A percentile compares a stretch with the other conserved stretches of the same genome.
Conservation (phyloP, 2,888 invertebrate species). For the Scelioninae gen. 1 region DNA sequence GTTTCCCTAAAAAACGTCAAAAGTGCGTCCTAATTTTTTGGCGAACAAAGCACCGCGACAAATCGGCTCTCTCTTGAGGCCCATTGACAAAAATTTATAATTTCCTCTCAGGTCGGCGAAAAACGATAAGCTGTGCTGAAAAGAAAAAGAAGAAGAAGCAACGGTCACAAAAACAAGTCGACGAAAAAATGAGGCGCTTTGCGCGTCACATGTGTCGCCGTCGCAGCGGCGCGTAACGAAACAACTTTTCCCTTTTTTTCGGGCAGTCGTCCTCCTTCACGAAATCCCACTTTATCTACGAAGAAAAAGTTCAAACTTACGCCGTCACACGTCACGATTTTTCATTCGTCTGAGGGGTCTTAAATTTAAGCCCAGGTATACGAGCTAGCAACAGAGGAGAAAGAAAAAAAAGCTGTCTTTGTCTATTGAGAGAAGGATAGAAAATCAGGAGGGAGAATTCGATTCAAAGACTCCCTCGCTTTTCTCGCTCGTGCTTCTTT, state of each 20-base stretch:
- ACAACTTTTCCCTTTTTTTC: constrained; percentile 58
- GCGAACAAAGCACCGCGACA: constrained; percentile 49
- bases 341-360: constrained; percentile 69
- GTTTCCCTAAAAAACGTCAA: constrained; percentile 34
- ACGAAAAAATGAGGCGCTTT: constrained; percentile 43
- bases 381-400: constrained; percentile 38
- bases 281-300: constrained; percentile 60
- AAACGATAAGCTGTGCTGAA: constrained; percentile 64
- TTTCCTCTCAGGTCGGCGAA: constrained; percentile 54
- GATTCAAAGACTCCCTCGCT: constrained; percentile 58
- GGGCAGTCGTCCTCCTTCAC: constrained; percentile 21
- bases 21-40: constrained; percentile 38
- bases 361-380: constrained; percentile 59
- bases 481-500: constrained; percentile 66
- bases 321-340: constrained; percentile 68
- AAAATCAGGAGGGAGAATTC: background rate
- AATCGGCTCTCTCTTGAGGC: constrained; percentile 31
- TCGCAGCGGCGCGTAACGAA: constrained; percentile 58
- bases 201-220: constrained; percentile 52
- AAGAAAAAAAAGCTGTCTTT: constrained; percentile 24
- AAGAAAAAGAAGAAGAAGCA: constrained; percentile 16
- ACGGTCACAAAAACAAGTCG: constrained; percentile 49
- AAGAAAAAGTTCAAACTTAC: constrained; percentile 63
- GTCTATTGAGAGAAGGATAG: constrained; percentile 28
- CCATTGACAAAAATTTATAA: constrained; percentile 64